Conservation (phyloP, 2,888 invertebrate species). For the Phytoseiulus persimilis region DNA sequence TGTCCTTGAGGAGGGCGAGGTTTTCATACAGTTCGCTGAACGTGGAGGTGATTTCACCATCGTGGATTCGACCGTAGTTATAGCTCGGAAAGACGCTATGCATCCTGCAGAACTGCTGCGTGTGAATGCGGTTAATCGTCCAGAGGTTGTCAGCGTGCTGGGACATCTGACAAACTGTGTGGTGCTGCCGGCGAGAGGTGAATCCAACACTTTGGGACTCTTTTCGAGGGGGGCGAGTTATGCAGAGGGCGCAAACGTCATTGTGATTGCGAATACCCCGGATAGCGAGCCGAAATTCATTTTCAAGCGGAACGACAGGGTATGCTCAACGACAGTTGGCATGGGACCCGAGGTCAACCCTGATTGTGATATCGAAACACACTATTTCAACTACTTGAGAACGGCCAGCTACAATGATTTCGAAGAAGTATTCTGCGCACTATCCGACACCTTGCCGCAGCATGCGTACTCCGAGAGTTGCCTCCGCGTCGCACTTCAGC, state of each 20-base stretch:
- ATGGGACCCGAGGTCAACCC: not conserved
- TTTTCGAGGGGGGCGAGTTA: not conserved
- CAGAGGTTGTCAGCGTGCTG: not conserved
- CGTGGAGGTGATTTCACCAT: not conserved
- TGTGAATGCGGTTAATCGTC: not conserved
- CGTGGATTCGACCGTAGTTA: not conserved
- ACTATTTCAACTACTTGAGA: not conserved
- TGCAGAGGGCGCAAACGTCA: not conserved
- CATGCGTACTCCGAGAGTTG: slow-evolving; percentile 7
- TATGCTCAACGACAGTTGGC: not conserved
- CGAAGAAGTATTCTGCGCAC: slow-evolving; percentile 17
- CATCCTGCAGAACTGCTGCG: not conserved
- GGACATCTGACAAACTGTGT: not conserved
- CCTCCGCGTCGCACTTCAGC: not conserved
- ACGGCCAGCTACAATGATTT: not conserved
- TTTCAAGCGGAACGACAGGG: not conserved
- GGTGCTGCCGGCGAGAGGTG: not conserved
- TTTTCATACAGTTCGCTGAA: not conserved
- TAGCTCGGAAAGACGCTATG: slow-evolving; percentile 27
- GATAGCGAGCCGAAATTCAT: not conserved
- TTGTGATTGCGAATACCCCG: not conserved
- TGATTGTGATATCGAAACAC: not conserved
- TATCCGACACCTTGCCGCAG: not conserved
- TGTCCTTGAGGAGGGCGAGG: not conserved
- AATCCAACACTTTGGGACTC: not conserved